Evolutionary conservation across 2,888 invertebrate species (phyloP), one percentile per base, ranked within the genome.

Genomic region (Ectemnius continuus): DNA sequence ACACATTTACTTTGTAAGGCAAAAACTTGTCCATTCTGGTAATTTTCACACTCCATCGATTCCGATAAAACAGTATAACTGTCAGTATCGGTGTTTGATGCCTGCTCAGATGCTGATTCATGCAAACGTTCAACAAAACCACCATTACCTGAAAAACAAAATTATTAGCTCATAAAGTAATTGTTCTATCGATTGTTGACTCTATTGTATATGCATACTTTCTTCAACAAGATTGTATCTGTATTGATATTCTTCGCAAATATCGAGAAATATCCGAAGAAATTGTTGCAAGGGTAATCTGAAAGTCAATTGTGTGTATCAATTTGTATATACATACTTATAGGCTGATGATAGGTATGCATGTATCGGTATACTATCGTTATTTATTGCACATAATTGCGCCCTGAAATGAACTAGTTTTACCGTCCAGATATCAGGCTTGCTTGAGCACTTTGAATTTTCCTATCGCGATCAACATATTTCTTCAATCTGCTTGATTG

Each of bases 201-300:
- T 20, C 20, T 20, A 20, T 20, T 20, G 2, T 20, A 20, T 20
- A 20, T 20, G 20, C 20, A 20, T 20, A 20, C 20, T 20, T 20
- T 20, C 20, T 20, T 20, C 20, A 20, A 2, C 20, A 2, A 20
- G 20, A 20, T 20, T 20, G 20, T 20, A 20, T 20, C 20, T 20
- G 20, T 20, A 20, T 2, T 20, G 20, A 20, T 20, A 20, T 20
- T 20, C 20, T 20, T 20, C 47, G 47, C 13, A 47, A 47, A 47
- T 60, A 13, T 36, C 36, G 36, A 60, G 8, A 16, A 60, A 45
- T 60, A 60, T 60, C 28, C 36, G 14, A 60, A 60, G 45, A 36
- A 60, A 60, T 2, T 60, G 28, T 60, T 36, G 5, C 26, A 60
- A 20, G 36, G 36, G 60, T 36, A 60, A 60, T 16, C 60, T 60